These are phyloP conservation scores for Amblyornis subalaris DNA, from an alignment of 2,113 vertebrate genomes.

Conservation along the genomic window DNA sequence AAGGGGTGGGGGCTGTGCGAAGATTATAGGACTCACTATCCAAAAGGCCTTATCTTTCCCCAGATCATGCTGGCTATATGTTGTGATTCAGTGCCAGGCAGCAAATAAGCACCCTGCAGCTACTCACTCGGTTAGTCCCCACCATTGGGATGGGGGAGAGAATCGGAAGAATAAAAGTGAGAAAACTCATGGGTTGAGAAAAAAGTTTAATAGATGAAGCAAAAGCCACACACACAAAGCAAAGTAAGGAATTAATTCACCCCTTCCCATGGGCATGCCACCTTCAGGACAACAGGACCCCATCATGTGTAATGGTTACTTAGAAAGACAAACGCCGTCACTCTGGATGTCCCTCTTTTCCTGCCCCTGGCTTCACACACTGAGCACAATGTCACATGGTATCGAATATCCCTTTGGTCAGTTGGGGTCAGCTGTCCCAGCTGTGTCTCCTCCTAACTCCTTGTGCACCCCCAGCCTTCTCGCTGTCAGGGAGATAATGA, in stretches of 20 bases:
- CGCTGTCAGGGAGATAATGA: fast-evolving
- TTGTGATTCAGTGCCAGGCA: neutral
- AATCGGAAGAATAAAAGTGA: neutral
- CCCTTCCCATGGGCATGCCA: neutral
- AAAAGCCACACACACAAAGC: neutral
- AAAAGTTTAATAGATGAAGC: neutral
- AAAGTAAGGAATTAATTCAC: neutral
- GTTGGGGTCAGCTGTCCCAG: neutral
- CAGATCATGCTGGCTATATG: neutral
- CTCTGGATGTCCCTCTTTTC: neutral
- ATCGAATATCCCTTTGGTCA: neutral
- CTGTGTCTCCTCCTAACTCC: neutral
- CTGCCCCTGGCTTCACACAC: neutral
- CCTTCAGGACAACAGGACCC: neutral
- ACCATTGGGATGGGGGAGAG: neutral
- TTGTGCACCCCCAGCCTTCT: neutral
- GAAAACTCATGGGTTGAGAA: neutral
- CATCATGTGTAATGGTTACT: neutral
- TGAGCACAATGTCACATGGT: neutral
- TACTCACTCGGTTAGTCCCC: neutral
- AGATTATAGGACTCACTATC: neutral
- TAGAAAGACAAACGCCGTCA: neutral
- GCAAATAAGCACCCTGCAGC: neutral
- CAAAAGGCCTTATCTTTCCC: neutral
- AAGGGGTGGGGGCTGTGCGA: neutral